These are phyloP conservation scores for Cantharis rufa DNA, from an alignment of 2,888 invertebrate genomes.

Conservation along the genomic window DNA sequence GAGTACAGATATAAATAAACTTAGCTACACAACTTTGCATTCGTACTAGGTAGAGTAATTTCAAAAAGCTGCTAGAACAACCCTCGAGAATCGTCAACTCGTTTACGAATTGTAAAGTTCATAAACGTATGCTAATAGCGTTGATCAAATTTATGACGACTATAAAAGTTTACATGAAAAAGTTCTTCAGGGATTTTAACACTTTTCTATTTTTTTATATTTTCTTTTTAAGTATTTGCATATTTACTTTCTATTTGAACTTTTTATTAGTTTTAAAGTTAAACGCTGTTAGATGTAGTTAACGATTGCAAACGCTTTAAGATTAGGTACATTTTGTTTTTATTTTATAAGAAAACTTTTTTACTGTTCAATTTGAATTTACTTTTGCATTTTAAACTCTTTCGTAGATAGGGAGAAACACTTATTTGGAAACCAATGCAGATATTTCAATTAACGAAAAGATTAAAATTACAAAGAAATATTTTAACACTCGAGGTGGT, in stretches of 20 bases:
- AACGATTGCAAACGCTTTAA: conserved; percentile 12
- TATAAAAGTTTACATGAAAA: conserved; percentile 38
- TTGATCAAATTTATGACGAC: conserved; percentile 40
- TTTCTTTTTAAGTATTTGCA: conserved; percentile 35
- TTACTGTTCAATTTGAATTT: conserved; percentile 1
- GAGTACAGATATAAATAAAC: neutral
- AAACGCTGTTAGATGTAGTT: conserved; percentile 19
- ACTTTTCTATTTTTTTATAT: conserved; percentile 32
- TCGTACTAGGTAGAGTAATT: conserved; percentile 36
- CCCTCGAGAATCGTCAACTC: conserved; percentile 37
- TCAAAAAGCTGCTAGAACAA: conserved; percentile 28
- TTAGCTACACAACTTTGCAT: conserved; percentile 32
- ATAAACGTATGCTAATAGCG: conserved; percentile 42
- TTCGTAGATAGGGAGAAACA: neutral
- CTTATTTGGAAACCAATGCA: neutral
- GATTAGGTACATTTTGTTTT: conserved; percentile 7
- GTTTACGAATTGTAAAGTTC: conserved; percentile 40
- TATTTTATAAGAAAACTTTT: conserved; percentile 9
- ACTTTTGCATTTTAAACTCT: neutral
- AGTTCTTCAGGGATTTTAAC: conserved; percentile 35
- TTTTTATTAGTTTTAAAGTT: conserved; percentile 31
- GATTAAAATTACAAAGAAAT: neutral
- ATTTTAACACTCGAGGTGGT: neutral
- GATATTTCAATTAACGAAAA: neutral
- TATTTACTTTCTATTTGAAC: conserved; percentile 38